These are phyloP conservation scores for Poecilia latipinna DNA, from an alignment of 2,113 vertebrate genomes.

Conservation along the genomic window DNA sequence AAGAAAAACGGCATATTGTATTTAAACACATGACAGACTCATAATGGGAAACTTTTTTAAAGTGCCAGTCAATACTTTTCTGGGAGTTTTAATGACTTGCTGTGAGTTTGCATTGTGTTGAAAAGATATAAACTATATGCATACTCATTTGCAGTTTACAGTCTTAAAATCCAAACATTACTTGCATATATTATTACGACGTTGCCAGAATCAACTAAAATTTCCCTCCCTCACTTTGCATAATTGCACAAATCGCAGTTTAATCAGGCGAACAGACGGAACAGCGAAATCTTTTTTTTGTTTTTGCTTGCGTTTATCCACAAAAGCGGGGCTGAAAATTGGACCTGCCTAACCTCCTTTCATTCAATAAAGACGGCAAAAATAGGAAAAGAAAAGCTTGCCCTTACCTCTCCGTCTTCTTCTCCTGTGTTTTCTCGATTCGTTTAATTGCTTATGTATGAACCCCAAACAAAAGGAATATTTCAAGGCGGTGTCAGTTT, in stretches of 20 bases:
- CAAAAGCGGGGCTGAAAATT: slow-evolving; percentile 6
- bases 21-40: background rate
- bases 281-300: background rate
- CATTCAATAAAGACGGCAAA: slow-evolving; percentile 18
- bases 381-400: slow-evolving; percentile 25
- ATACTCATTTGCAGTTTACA: background rate
- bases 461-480: slow-evolving; percentile 43
- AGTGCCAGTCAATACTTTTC: background rate
- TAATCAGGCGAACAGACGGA: slow-evolving; percentile 2
- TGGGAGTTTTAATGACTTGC: background rate
- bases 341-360: slow-evolving; percentile 19
- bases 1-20: background rate
- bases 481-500: slow-evolving; percentile 51
- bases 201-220: background rate
- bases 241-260: background rate
- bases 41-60: background rate
- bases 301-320: background rate
- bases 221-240: background rate
- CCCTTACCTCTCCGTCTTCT: slow-evolving; percentile 28
- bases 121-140: background rate
- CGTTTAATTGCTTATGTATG: slow-evolving; percentile 49
- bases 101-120: background rate
- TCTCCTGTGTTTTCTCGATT: slow-evolving; percentile 19
- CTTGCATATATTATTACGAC: background rate
- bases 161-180: background rate